A percentile compares a stretch with the other conserved stretches of the same genome.
Evolutionary conservation across 1,140 invertebrate species (phyloP).

Genomic region (Stegodyphus dumicola): DNA sequence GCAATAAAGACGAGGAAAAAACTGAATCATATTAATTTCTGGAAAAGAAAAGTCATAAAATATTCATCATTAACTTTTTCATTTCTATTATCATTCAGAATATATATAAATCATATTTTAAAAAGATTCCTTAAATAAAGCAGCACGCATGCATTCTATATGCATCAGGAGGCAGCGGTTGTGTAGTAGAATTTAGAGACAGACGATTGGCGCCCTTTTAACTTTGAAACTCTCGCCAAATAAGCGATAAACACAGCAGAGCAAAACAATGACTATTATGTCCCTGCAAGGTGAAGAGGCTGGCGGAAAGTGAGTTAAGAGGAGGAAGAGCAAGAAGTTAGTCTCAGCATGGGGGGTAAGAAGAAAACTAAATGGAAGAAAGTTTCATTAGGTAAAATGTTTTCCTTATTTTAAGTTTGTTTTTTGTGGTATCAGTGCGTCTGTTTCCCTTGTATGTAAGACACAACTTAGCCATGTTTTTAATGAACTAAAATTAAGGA

Average conservation of each 20-base stretch:
- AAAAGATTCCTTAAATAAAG: too few relatives aligned
- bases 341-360: background rate
- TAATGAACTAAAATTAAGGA: too few relatives aligned
- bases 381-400: conserved; percentile 1
- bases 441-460: too few relatives aligned
- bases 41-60: too few relatives aligned
- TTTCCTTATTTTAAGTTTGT: background rate
- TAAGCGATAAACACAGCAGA: background rate
- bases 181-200: background rate
- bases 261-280: background rate
- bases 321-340: background rate
- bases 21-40: too few relatives aligned
- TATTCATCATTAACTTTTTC: too few relatives aligned
- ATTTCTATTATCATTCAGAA: too few relatives aligned
- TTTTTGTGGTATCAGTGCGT: background rate
- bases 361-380: conserved; percentile 11
- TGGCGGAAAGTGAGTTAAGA: background rate
- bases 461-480: too few relatives aligned
- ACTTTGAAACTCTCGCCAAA: background rate
- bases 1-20: too few relatives aligned
- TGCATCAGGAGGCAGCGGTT: too few relatives aligned
- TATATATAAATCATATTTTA: too few relatives aligned
- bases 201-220: background rate
- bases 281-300: conserved; percentile 3
- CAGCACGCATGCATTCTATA: too few relatives aligned